phyloP scores from a whole-genome alignment of 2,113 vertebrate genomes.

The Gallinago media region DNA sequence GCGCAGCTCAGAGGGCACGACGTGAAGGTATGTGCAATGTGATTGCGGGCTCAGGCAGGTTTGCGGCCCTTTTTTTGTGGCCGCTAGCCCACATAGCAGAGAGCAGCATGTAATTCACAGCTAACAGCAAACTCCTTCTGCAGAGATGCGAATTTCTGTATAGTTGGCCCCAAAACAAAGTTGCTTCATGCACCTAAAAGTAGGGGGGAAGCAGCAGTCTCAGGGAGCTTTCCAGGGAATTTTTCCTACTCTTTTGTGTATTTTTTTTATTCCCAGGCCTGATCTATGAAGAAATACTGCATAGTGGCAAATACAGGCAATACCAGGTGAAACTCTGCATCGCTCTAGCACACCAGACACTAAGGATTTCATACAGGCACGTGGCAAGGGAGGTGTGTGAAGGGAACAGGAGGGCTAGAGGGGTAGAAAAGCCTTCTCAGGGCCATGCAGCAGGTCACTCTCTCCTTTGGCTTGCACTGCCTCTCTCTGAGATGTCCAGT shows the following conservation, averaged over 20 bases:
- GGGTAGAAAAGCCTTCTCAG: neutral
- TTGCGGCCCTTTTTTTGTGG: neutral
- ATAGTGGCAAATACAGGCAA: neutral
- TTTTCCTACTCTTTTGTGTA: neutral
- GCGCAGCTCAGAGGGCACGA: neutral
- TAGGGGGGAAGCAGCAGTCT: neutral
- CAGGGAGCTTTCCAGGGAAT: neutral
- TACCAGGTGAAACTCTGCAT: neutral
- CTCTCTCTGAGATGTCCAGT: neutral
- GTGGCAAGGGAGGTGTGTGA: neutral
- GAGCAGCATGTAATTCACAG: neutral
- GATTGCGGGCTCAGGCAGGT: neutral
- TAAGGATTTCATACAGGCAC: neutral
- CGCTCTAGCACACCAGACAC: neutral
- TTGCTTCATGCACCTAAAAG: neutral
- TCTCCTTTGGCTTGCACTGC: neutral
- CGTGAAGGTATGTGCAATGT: neutral
- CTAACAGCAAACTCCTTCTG: neutral
- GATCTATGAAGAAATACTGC: neutral
- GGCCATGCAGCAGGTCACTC: neutral
- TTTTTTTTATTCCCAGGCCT: neutral
- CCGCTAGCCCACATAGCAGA: slow-evolving; percentile 20
- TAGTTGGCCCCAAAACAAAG: neutral
- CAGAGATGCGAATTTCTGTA: slow-evolving; percentile 1
- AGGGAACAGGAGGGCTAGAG: neutral